These are phyloP conservation scores for Drosophila tripunctata DNA, from an alignment of 2,888 invertebrate species.

Conservation along the genomic window DNA sequence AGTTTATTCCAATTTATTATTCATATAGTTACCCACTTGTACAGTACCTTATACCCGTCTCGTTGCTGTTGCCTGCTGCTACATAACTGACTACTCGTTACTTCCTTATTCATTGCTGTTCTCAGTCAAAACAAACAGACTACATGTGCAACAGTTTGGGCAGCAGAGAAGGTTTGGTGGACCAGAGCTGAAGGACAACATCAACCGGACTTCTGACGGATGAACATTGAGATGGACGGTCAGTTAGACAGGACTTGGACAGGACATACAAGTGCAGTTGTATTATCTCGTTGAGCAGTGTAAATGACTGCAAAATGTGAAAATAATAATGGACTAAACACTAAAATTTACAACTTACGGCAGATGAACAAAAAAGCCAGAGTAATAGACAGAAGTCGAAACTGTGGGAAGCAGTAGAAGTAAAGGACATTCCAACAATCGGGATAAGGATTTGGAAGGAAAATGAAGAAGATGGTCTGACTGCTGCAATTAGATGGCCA, in stretches of 20 bases:
- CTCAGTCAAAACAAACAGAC: conserved; percentile 33
- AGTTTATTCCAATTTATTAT: too few relatives aligned
- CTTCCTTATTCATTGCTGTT: conserved; percentile 32
- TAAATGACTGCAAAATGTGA: conserved; percentile 68
- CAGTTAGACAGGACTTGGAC: conserved; percentile 12
- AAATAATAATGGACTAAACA: conserved; percentile 72
- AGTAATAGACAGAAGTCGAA: conserved; percentile 12
- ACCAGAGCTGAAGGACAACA: conserved; percentile 37
- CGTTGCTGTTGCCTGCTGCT: background rate
- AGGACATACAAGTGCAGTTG: conserved; percentile 30
- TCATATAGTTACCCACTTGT: too few relatives aligned
- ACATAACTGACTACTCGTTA: background rate
- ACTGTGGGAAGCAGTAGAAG: conserved; percentile 20
- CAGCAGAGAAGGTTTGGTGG: conserved; percentile 9
- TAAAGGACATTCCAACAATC: conserved; percentile 47
- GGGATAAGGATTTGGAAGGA: background rate
- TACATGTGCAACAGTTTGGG: conserved; percentile 25
- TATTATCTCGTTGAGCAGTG: conserved; percentile 58
- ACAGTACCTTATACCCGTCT: background rate
- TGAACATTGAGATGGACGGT: conserved; percentile 34
- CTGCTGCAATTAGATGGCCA: conserved; percentile 64
- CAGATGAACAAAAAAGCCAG: conserved; percentile 20
- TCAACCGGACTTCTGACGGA: conserved; percentile 49
- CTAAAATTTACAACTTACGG: conserved; percentile 65
- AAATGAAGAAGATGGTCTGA: conserved; percentile 24